Conservation (phyloP, 2,113 vertebrate genomes). For the Miniopterus natalensis region DNA sequence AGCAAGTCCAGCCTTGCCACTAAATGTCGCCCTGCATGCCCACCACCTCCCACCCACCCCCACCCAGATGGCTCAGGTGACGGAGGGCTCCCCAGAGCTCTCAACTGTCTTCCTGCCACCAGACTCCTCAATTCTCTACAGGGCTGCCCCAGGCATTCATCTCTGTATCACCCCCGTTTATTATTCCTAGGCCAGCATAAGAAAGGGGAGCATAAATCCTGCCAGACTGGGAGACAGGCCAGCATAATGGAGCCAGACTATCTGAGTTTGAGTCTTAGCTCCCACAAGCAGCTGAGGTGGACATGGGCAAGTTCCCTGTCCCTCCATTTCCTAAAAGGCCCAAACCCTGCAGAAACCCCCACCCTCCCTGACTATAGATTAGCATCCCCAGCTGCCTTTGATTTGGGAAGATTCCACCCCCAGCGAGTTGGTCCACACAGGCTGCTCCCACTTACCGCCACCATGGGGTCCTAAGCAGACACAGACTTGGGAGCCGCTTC, state of each 20-base stretch:
- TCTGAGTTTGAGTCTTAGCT: background rate
- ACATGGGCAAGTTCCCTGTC: background rate
- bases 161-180: background rate
- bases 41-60: background rate
- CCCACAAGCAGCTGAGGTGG: background rate
- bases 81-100: background rate
- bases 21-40: too few relatives aligned
- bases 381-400: background rate
- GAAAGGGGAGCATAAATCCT: background rate
- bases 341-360: background rate
- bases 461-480: background rate
- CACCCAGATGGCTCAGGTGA: background rate
- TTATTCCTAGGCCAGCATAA: background rate
- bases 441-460: background rate
- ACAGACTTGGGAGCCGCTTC: background rate
- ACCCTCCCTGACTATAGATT: background rate
- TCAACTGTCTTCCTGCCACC: background rate
- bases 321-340: background rate
- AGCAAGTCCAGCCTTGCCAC: background rate
- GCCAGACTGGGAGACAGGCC: background rate
- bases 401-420: background rate
- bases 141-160: background rate
- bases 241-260: background rate
- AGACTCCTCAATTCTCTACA: background rate
- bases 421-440: background rate